phyloP scores from a whole-genome alignment of 2,888 invertebrate species.

The Parascotia fuliginaria region DNA sequence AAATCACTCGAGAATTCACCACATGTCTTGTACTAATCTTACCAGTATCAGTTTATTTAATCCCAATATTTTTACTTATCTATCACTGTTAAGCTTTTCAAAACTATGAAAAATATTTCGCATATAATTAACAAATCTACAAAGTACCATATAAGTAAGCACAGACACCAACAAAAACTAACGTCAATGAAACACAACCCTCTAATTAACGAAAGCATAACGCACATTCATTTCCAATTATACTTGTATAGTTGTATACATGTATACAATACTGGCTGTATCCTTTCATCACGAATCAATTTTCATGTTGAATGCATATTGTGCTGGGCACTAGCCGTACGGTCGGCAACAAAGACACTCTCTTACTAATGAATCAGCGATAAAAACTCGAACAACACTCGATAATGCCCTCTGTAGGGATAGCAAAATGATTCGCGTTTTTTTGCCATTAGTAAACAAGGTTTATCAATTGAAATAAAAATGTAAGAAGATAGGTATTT shows the following conservation, averaged over 20 bases:
- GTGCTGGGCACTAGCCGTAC: constrained; percentile 55
- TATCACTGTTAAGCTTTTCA: no score
- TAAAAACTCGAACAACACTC: constrained; percentile 82
- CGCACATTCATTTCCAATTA: constrained; percentile 48
- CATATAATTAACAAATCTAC: no score
- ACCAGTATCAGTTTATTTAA: no score
- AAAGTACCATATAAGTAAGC: no score
- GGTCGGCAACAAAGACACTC: constrained; percentile 78
- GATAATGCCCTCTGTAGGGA: constrained; percentile 73
- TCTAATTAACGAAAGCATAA: constrained; percentile 30
- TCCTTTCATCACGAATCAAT: constrained; percentile 73
- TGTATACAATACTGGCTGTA: constrained; percentile 48
- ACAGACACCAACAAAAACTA: background rate
- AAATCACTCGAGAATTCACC: no score
- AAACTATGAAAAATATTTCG: no score
- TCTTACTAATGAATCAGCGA: constrained; percentile 83
- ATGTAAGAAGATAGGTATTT: no score
- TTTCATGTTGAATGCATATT: constrained; percentile 69
- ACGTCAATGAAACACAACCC: constrained; percentile 12
- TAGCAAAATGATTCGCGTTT: constrained; percentile 37
- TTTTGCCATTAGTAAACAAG: no score
- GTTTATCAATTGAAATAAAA: no score
- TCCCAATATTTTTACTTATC: no score
- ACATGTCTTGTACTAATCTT: no score
- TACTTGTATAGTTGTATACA: no score